Percentiles rank a stretch among this genome's conserved stretches.
Conservation (phyloP, 2,888 invertebrate genomes). For the Caenorhabditis plicata region DNA sequence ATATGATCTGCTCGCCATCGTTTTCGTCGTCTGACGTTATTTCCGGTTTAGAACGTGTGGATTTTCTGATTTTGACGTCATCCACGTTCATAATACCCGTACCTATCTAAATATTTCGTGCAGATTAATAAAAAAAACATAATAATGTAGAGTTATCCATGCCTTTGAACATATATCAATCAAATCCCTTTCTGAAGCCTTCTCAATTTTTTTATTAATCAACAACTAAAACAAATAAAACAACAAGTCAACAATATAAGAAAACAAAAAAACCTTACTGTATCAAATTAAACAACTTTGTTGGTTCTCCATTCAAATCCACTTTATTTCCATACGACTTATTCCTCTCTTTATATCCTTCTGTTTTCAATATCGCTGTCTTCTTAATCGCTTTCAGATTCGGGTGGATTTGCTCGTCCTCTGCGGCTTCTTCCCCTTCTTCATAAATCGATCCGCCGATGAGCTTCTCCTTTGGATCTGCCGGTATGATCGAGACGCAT, state of each 20-base stretch:
- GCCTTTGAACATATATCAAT: too few relatives aligned
- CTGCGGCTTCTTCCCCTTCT: conserved; percentile 17
- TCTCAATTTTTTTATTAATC: too few relatives aligned
- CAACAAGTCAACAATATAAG: not conserved
- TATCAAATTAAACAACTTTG: not conserved
- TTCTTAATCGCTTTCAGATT: conserved; percentile 20
- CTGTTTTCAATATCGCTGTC: conserved; percentile 14
- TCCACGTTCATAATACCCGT: too few relatives aligned
- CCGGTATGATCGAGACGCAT: conserved; percentile 15
- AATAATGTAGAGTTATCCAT: conserved; percentile 2
- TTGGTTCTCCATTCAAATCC: not conserved
- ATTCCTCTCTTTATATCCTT: conserved; percentile 11
- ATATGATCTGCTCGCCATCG: conserved; percentile 11
- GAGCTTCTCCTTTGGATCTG: conserved; percentile 10
- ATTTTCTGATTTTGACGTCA: too few relatives aligned
- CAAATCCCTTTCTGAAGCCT: too few relatives aligned
- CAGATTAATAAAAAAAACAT: conserved; percentile 2
- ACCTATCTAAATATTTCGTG: too few relatives aligned
- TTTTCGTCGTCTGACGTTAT: conserved; percentile 16
- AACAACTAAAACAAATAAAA: not conserved
- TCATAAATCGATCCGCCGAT: conserved; percentile 28
- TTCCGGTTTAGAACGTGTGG: too few relatives aligned
- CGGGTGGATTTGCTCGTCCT: conserved; percentile 7
- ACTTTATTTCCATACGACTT: conserved; percentile 12
- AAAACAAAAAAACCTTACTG: conserved; percentile 2